Conservation (phyloP, 2,888 invertebrate species). For the Cynaeus angustus region DNA sequence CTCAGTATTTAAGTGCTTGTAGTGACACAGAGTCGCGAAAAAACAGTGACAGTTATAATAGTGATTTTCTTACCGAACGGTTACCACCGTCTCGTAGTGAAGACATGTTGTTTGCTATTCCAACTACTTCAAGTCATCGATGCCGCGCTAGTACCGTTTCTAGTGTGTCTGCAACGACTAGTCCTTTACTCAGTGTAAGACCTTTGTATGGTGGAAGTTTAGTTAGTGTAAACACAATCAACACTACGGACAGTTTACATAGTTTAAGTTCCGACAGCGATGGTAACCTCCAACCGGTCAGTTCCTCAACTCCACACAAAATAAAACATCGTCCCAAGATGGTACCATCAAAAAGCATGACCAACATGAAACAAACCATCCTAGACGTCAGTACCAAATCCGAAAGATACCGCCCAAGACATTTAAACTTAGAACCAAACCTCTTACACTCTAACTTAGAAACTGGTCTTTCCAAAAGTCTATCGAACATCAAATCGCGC, state of each 20-base stretch:
- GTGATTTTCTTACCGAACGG: constrained; percentile 70
- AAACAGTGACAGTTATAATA: constrained; percentile 67
- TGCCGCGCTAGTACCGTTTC: constrained; percentile 73
- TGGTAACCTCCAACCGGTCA: constrained; percentile 72
- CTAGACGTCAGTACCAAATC: constrained; percentile 62
- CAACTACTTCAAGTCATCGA: constrained; percentile 61
- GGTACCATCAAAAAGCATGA: constrained; percentile 77
- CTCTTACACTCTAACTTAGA: constrained; percentile 63
- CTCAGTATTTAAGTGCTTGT: constrained; percentile 75
- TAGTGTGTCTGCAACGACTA: constrained; percentile 80
- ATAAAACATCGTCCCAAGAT: constrained; percentile 73
- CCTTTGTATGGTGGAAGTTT: constrained; percentile 78
- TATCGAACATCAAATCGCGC: constrained; percentile 67
- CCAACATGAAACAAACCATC: constrained; percentile 74
- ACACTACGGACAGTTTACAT: constrained; percentile 79
- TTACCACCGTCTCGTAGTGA: constrained; percentile 87
- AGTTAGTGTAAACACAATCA: constrained; percentile 77
- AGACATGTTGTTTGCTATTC: constrained; percentile 77
- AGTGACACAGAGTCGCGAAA: constrained; percentile 68
- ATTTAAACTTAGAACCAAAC: constrained; percentile 63
- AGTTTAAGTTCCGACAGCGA: constrained; percentile 81
- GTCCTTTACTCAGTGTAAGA: constrained; percentile 79
- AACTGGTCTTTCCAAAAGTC: constrained; percentile 68
- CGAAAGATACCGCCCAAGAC: constrained; percentile 59
- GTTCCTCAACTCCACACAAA: constrained; percentile 72